Conservation (phyloP, 2,888 invertebrate genomes). For the Laspeyria flexula region DNA sequence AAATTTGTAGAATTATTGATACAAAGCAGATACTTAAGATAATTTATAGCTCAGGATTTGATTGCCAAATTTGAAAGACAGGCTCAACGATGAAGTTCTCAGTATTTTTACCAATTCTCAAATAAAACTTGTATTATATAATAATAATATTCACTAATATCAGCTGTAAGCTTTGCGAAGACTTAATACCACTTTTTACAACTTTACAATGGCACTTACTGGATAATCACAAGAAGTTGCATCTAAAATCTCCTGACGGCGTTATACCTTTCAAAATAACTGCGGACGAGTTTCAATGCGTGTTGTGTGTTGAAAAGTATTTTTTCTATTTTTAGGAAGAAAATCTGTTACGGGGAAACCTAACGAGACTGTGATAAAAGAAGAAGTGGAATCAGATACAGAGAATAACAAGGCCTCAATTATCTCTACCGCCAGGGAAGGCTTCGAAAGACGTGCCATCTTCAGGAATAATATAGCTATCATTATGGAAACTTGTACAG, state of each 20-base stretch:
- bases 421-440: constrained; percentile 37
- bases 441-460: constrained; percentile 64
- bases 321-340: constrained; percentile 84
- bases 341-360: constrained; percentile 46
- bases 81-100: no score
- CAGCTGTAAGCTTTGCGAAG: constrained; percentile 66
- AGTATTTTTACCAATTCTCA: constrained; percentile 43
- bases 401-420: constrained; percentile 40
- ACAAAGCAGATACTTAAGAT: no score
- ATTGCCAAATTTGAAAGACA: no score
- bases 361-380: constrained; percentile 62
- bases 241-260: constrained; percentile 59
- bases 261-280: constrained; percentile 71
- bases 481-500: constrained; percentile 71
- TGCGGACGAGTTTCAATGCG: constrained; percentile 62
- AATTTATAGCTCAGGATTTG: no score
- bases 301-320: constrained; percentile 64
- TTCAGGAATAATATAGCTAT: constrained; percentile 74
- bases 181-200: constrained; percentile 49
- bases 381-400: constrained; percentile 59
- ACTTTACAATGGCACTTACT: constrained; percentile 66
- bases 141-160: constrained; percentile 69
- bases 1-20: no score
- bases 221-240: constrained; percentile 61
- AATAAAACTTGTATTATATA: constrained; percentile 58